Evolutionary conservation across 2,113 vertebrate species (phyloP), one percentile per base, ranked within the genome.

Genomic region (Stictonetta naevosa): DNA sequence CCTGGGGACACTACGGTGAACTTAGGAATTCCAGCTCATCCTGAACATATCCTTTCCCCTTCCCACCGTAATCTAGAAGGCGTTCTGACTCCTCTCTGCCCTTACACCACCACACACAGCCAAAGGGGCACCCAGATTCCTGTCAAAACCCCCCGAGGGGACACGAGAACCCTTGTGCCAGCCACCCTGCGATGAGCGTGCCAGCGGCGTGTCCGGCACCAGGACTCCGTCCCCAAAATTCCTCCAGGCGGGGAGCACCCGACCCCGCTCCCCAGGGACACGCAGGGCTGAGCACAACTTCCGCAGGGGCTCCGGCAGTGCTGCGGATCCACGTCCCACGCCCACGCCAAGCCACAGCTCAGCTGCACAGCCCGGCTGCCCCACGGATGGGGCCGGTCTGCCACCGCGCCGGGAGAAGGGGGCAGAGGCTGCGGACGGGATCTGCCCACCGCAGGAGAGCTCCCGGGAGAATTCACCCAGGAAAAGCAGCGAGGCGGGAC

Each of bases 141-240:
- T 13, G 36, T 33, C 34, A n/a, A n/a, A 68, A 86, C 14, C 8
- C 52, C 34, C 42, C 42, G 8, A 1, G 29, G 29, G 82, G 68
- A 78, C 58, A 13, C 17, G 18, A 9, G 34, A 90, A 82, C 5
- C 63, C 71, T 23, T 2, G 0, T 17, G 44, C n/a, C 44, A 63
- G 52, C 2, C 13, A 38, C 36, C 20, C 13, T 23, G 36, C 56
- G 3, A 31, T 18, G n/a, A 77, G 58, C 3, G 0, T 17, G 44
- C n/a, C 44, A 63, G 52, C 2, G 0, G 36, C 10, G 1, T 10
- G 22, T 13, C n/a, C 7, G 0, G 52, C 34, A 46, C 5, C 8
- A 88, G n/a, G 21, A 58, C 44, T 38, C 50, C 7, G 5, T 48
- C 20, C 46, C 46, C 15, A 34, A 79, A 48, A 40, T 7, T 2